phyloP scores from a whole-genome alignment of 2,888 invertebrate genomes.

The Drosophila paranaensis region DNA sequence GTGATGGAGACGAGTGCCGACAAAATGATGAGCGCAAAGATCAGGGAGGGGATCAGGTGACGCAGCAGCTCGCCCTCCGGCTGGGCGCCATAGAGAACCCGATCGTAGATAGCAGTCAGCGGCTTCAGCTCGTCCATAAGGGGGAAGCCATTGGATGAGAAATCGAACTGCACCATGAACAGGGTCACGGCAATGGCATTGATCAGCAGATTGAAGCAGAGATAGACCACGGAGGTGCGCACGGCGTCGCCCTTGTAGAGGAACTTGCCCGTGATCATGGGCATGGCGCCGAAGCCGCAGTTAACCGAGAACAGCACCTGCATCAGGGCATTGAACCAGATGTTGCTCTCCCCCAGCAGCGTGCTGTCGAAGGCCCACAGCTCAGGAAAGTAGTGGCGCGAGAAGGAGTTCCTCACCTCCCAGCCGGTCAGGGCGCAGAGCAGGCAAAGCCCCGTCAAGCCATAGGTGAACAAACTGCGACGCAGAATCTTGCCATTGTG shows the following conservation, averaged over 20 bases:
- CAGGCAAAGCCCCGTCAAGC: conserved; percentile 79
- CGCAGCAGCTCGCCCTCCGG: conserved; percentile 65
- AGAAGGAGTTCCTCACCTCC: conserved; percentile 83
- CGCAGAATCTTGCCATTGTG: conserved; percentile 84
- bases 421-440: conserved; percentile 82
- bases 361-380: conserved; percentile 80
- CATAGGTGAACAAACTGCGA: conserved; percentile 82
- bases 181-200: conserved; percentile 84
- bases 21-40: conserved; percentile 81
- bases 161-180: conserved; percentile 84
- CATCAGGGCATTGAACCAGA: conserved; percentile 85
- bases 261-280: conserved; percentile 85
- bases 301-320: conserved; percentile 84
- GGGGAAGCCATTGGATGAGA: conserved; percentile 72
- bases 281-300: conserved; percentile 84
- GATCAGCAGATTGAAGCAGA: conserved; percentile 84
- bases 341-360: conserved; percentile 77
- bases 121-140: conserved; percentile 83
- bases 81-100: conserved; percentile 72
- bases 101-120: conserved; percentile 84
- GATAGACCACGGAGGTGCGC: conserved; percentile 83
- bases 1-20: conserved; percentile 82
- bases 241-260: conserved; percentile 85
- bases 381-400: conserved; percentile 81
- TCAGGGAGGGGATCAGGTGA: conserved; percentile 80